Conservation (phyloP, 2,797 vertebrate species). For the Trachops cirrhosus region DNA sequence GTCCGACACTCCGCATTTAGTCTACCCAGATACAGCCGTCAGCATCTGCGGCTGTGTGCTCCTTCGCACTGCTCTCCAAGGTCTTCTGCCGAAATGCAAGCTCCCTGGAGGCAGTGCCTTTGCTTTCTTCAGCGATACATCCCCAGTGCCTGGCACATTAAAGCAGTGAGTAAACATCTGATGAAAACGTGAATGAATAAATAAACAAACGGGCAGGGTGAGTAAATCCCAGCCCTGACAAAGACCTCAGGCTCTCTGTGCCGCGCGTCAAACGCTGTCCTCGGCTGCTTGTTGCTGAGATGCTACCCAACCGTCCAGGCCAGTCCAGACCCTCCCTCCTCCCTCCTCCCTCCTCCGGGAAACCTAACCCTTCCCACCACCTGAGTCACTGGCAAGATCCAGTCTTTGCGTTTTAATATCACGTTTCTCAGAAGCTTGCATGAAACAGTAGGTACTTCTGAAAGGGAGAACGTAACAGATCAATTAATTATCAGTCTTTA, state of each 20-base stretch:
- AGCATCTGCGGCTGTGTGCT: background rate
- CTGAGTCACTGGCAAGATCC: background rate
- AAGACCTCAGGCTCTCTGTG: background rate
- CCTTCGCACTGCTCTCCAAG: background rate
- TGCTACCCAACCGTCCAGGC: no score
- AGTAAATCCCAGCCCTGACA: background rate
- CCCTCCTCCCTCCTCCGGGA: background rate
- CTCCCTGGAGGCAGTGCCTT: background rate
- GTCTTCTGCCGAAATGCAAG: background rate
- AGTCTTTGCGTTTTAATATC: background rate
- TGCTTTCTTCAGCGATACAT: background rate
- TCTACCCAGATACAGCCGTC: background rate
- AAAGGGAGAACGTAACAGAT: background rate
- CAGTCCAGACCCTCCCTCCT: background rate
- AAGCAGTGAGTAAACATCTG: background rate
- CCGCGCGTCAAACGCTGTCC: background rate
- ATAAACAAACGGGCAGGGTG: background rate
- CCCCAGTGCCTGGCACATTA: background rate
- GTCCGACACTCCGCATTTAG: accelerated
- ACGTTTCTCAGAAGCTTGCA: background rate
- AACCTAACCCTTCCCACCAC: background rate
- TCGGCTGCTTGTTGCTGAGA: background rate
- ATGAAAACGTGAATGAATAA: background rate
- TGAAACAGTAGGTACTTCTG: background rate
- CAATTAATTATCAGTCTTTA: background rate